Percentiles rank a stretch among this genome's conserved stretches.
phyloP scores from a whole-genome alignment of 2,797 vertebrate species.

The Caiman crocodilus region DNA sequence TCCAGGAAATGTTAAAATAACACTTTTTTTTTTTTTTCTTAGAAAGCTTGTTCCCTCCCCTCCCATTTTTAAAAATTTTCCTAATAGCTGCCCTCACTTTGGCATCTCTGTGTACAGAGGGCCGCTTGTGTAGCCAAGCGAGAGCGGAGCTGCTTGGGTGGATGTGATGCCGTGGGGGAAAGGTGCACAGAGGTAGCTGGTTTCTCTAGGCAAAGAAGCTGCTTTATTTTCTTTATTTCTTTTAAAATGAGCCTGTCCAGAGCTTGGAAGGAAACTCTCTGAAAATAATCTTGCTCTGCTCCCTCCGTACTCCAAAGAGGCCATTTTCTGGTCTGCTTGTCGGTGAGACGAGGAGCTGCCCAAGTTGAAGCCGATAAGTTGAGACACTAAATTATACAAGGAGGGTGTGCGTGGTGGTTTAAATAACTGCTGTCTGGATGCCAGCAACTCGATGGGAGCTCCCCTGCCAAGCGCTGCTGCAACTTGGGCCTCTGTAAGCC shows the following conservation, averaged over 20 bases:
- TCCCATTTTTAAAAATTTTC: constrained; percentile 40
- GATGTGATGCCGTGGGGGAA: constrained; percentile 20
- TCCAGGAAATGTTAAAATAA: constrained; percentile 80
- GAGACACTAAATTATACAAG: not conserved
- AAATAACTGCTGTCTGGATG: not conserved
- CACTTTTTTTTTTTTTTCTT: constrained; percentile 75
- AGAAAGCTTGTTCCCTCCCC: constrained; percentile 71
- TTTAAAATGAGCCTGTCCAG: constrained; percentile 13
- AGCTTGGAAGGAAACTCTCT: constrained; percentile 48
- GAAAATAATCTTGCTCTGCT: constrained; percentile 23
- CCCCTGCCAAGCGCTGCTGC: not conserved
- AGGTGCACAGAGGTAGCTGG: not conserved
- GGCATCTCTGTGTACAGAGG: constrained; percentile 35
- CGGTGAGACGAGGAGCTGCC: constrained; percentile 28
- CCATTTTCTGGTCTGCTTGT: not conserved
- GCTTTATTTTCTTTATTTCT: not conserved
- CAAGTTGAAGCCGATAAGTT: not conserved
- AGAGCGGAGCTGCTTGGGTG: constrained; percentile 36
- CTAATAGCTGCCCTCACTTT: constrained; percentile 66
- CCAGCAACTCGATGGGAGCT: not conserved
- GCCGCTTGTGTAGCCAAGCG: constrained; percentile 51
- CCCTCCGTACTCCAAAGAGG: not conserved
- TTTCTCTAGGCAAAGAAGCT: constrained; percentile 21
- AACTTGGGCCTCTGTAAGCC: not conserved
- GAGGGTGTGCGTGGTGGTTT: not conserved